Conservation (phyloP, 2,888 invertebrate species). For the Neria commutata region DNA sequence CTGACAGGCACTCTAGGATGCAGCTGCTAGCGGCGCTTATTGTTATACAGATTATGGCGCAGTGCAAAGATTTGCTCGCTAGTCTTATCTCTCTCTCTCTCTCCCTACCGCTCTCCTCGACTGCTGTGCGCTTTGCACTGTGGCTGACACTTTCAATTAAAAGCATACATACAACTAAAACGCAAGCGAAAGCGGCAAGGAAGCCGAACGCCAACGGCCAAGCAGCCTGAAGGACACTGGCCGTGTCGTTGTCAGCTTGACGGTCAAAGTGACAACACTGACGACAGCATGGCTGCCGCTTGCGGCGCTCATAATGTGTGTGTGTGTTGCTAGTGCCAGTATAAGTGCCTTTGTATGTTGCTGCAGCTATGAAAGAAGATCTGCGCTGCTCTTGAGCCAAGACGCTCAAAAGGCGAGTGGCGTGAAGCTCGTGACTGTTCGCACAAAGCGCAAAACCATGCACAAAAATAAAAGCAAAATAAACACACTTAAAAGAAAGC, state of each 20-base stretch:
- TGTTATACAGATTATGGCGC: too few relatives aligned
- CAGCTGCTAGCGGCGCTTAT: too few relatives aligned
- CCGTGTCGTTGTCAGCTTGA: neutral
- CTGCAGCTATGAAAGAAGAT: too few relatives aligned
- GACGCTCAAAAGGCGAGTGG: neutral
- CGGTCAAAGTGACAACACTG: slow-evolving; percentile 9
- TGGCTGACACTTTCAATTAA: neutral
- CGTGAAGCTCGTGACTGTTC: slow-evolving; percentile 8
- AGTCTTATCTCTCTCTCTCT: too few relatives aligned
- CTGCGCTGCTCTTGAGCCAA: too few relatives aligned
- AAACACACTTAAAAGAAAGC: neutral
- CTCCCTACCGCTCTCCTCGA: too few relatives aligned
- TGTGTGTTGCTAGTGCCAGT: neutral
- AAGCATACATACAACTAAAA: neutral
- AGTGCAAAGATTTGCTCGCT: too few relatives aligned
- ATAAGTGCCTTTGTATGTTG: too few relatives aligned
- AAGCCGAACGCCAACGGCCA: neutral
- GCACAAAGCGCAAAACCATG: neutral
- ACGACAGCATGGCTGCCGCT: slow-evolving; percentile 8
- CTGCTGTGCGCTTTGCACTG: too few relatives aligned
- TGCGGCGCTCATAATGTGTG: neutral
- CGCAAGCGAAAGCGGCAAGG: neutral
- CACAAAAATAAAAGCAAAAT: neutral
- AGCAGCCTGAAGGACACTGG: neutral
- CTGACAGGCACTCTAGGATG: too few relatives aligned